A percentile compares a stretch with the other conserved stretches of the same genome.
Evolutionary conservation across 1,140 invertebrate species (phyloP).

Genomic region (Micrasema minimum): DNA sequence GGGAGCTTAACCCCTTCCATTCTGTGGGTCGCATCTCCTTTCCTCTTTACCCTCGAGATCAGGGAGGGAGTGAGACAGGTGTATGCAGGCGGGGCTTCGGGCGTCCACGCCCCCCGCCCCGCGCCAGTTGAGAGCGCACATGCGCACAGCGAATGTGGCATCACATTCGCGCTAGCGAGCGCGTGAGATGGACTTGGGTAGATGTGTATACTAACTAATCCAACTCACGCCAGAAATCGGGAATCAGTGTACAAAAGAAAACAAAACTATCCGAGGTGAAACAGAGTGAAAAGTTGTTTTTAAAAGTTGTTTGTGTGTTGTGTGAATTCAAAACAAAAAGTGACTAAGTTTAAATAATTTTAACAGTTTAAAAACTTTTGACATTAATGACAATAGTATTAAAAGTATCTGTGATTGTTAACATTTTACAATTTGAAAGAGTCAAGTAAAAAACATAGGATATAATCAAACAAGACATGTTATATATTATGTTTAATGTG

Average conservation of each 20-base stretch:
- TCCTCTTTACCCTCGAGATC: neutral
- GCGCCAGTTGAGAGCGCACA: slow-evolving; percentile 11
- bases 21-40: neutral
- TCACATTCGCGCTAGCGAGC: slow-evolving; percentile 25
- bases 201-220: neutral
- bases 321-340: neutral
- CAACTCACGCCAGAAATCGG: neutral
- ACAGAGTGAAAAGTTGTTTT: slow-evolving; percentile 9
- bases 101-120: slow-evolving; percentile 3
- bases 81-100: neutral
- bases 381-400: neutral
- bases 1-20: neutral
- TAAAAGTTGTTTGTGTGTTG: too few species aligned
- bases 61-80: neutral
- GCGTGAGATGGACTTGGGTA: slow-evolving; percentile 18
- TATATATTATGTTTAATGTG: neutral
- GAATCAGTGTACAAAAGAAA: neutral
- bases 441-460: neutral
- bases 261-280: neutral
- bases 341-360: neutral
- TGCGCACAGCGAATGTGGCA: slow-evolving; percentile 17
- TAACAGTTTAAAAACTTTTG: neutral
- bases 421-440: neutral
- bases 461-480: neutral
- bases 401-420: neutral